Base-by-base conservation (phyloP, 2,113 vertebrate genomes). In the Oncorhynchus kisutch region DNA sequence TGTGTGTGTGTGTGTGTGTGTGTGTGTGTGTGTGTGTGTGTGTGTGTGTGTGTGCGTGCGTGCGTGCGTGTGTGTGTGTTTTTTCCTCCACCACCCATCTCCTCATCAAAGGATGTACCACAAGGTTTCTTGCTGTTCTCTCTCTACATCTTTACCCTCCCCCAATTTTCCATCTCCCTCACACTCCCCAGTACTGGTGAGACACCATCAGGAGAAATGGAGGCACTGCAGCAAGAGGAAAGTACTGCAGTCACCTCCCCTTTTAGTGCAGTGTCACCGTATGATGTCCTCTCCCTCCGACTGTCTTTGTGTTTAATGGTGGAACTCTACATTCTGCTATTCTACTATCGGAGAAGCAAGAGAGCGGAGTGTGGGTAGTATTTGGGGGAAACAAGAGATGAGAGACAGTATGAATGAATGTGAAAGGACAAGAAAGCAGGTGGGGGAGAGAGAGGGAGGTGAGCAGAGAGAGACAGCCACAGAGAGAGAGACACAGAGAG, bases 81-180 rank as follows among this genome's bases (percentile, higher is more conserved):
- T 45, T 45, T 84, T 75, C 85, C 79, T 80, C 86, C 86, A 86
- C 86, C 86, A 86, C 82, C 80, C 62, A 76, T 85, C 79, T 77
- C 83, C 87, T 88, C 88, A 89, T 92, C 88, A 92, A 91, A 92
- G 84, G 86, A 92, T 90, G 88, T 89, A 90, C 88, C 90, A 90
- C 89, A 90, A 90, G 86, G 86, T 82, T 87, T 87, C 87, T 86
- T n/a, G 82, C 88, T 88, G 83, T 86, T 87, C 84, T 75, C 81
- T 78, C 85, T 83, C 84, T 57, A 14, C 79, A 82, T 85, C 77
- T 11, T 76, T 76, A 73, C 71, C 69, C 81, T 78, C 73, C 80
- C 75, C 31, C 67, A 70, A 11, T 14, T n/a, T 51, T 60, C 64
- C 5, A 22, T 20, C 31, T 68, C 69, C 48, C 29, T 13, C 29